Evolutionary conservation across 2,113 vertebrate genomes (phyloP).

Genomic region (Cinclus mexicanus): DNA sequence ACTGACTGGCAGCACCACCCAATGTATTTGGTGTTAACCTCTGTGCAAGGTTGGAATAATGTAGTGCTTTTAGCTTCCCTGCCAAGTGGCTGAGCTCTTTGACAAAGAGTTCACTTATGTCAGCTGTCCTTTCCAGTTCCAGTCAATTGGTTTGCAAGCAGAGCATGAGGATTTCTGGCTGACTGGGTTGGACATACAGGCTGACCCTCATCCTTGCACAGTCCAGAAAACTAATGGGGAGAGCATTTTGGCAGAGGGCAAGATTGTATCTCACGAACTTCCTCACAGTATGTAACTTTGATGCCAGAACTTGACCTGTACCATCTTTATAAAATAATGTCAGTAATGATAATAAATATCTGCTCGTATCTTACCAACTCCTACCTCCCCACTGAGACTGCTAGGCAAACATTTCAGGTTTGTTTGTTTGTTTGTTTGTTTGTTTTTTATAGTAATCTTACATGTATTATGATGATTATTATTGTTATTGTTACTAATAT

Average conservation of each 20-base stretch:
- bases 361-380: neutral
- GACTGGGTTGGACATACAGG: neutral
- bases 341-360: neutral
- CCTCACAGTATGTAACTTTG: neutral
- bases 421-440: neutral
- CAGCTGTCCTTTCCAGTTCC: conserved; percentile 33
- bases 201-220: neutral
- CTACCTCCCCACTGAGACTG: neutral
- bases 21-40: neutral
- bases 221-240: neutral
- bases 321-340: neutral
- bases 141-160: conserved; percentile 13
- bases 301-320: neutral
- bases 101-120: neutral
- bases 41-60: neutral
- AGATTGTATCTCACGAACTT: neutral
- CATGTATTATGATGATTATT: neutral
- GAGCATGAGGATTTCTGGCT: conserved; percentile 30
- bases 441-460: neutral
- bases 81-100: neutral
- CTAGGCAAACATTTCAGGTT: neutral
- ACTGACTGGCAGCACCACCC: neutral
- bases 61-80: neutral
- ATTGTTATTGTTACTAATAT: neutral
- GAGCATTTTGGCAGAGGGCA: neutral